Base-by-base conservation (phyloP, 2,888 invertebrate genomes). In the Adelphocoris suturalis region DNA sequence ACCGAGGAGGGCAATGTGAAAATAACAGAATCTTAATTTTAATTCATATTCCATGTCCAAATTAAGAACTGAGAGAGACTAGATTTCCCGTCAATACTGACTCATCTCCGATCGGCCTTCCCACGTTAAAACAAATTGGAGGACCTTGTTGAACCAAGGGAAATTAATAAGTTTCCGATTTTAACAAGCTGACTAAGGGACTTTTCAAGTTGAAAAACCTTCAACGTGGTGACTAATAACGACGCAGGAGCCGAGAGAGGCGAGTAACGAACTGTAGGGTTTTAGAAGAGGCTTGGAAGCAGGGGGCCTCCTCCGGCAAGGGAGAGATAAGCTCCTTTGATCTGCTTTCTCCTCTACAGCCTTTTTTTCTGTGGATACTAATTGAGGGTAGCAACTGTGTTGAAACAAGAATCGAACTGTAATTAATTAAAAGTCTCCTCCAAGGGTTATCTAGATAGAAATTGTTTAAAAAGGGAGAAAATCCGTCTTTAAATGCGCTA, bases 111-210 rank as follows among this genome's bases (percentile, higher is more conserved):
- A n/a, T n/a, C 2, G 61, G 3, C 7, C 61, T n/a, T n/a, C n/a
- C n/a, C 61, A n/a, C 16, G 61, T n/a, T 61, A 2, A 19, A 9
- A n/a, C 61, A 61, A 61, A 61, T 61, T 61, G 61, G 61, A 61
- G 61, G n/a, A 61, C 61, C 61, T 19, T n/a, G 61, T 61, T 61
- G 61, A 19, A 61, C n/a, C 61, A 9, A 19, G 19, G 19, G n/a
- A 61, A 61, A 61, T 61, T 61, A 81, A 81, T 81, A 47, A 81
- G n/a, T 81, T 81, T 81, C 81, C 23, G n/a, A 23, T 47, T 82
- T 48, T 82, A 82, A 82, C 82, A 81, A 81, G 81, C 81, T 81
- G 81, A 81, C 81, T 81, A 81, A 81, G 48, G 81, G 81, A 48
- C 46, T 81, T 61, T 61, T 61, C 61, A 19, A 68, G 68, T 61